Base-by-base conservation (phyloP, 1,140 invertebrate species). In the Pseudoatta argentina region DNA sequence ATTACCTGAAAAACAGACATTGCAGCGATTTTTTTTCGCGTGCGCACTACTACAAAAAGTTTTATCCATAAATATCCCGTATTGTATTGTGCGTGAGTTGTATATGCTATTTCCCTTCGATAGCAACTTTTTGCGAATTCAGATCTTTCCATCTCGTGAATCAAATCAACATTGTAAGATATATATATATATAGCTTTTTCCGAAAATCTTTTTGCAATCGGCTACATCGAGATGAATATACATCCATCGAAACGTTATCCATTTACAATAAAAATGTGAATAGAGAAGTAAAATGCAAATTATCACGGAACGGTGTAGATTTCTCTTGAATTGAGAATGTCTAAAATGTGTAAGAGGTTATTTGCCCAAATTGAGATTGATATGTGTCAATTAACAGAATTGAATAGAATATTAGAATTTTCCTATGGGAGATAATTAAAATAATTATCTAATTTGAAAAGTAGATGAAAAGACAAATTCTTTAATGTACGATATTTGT, bases 1-100 rank as follows among this genome's bases (percentile, higher is more conserved):
- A 82, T 82, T 82, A 82, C 53, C 78, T 82, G 66, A 82, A 82
- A 82, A 82, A 72, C 53, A 82, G 66, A 82, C 51, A 82, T 39
- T 82, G 67, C 78, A 81, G 53, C 53, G 78, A 82, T 82, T 82
- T 82, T 81, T 81, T 79, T 82, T 82, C 53, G 53, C 34, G 18
- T 72, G 21, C 27, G 21, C 34, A 30, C 67, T 59, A 24, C 34
- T 18, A 57, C 67, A 82, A 72, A 81, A 82, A 82, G 34, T 82
- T 82, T 72, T 71, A 82, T 82, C 66, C 51, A 72, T 82, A 82
- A 82, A 82, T 82, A 82, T 82, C 53, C 24, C 78, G 67, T 82
- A 72, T 71, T 72, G 67, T 71, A 55, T 82, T 44, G 78, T 44
- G 51, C 53, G 66, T 82, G 34, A 18, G 34, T 72, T 21, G 78